phyloP scores from a whole-genome alignment of 1,140 invertebrate species.

The Neomicropteryx cornuta region DNA sequence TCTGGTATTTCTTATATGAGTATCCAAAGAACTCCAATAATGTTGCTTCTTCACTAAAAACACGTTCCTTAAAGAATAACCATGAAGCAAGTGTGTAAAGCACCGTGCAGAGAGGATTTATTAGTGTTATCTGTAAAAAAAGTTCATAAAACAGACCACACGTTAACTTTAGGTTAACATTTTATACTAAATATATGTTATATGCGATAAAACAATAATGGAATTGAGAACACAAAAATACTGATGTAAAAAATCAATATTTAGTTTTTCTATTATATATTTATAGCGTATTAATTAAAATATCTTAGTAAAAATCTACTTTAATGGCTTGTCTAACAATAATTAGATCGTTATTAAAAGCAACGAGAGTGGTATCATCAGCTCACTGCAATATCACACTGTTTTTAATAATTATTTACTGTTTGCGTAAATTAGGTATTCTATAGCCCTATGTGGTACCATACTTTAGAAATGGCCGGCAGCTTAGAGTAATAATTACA shows the following conservation, averaged over 20 bases:
- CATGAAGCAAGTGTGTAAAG: constrained; percentile 75
- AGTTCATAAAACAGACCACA: constrained; percentile 8
- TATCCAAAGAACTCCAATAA: constrained; percentile 88
- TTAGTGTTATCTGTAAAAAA: constrained; percentile 62
- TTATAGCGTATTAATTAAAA: not conserved
- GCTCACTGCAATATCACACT: not conserved
- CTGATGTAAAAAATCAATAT: constrained; percentile 1
- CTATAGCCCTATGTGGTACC: too few relatives aligned
- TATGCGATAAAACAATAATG: not conserved
- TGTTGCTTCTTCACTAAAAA: constrained; percentile 85
- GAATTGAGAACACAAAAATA: not conserved
- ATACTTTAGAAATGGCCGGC: too few relatives aligned
- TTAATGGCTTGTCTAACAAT: too few relatives aligned
- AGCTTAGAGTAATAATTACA: not conserved
- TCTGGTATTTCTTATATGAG: constrained; percentile 82
- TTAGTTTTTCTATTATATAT: not conserved
- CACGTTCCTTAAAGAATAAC: constrained; percentile 85
- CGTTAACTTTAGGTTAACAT: not conserved
- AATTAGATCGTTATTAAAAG: not conserved
- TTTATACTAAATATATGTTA: not conserved
- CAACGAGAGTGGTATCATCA: not conserved
- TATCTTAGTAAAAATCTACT: not conserved
- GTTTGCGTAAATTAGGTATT: constrained; percentile 1
- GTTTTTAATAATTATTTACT: not conserved
- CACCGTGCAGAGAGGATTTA: constrained; percentile 85